Conservation (phyloP, 2,797 vertebrate genomes). For the Martes flavigula region DNA sequence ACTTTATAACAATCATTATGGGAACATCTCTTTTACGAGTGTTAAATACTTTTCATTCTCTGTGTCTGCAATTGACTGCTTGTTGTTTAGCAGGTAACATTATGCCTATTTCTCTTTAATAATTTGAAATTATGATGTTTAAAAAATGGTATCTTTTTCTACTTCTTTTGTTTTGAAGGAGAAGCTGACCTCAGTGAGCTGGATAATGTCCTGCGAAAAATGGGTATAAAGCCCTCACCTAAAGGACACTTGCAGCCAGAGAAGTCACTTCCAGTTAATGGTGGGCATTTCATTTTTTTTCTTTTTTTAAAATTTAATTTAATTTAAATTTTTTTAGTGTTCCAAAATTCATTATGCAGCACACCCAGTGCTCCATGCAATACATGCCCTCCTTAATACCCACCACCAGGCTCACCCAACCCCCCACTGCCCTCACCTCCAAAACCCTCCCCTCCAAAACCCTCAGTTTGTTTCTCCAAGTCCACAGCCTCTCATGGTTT, state of each 20-base stretch:
- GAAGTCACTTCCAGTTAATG: not conserved
- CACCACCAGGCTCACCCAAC: too few species aligned
- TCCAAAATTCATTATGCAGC: too few species aligned
- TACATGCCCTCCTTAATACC: too few species aligned
- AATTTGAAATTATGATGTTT: not conserved
- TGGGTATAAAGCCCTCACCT: not conserved
- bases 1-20: not conserved
- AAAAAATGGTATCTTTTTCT: not conserved
- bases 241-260: not conserved
- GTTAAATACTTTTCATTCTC: not conserved
- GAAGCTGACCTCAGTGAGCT: not conserved
- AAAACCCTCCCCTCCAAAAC: too few species aligned
- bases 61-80: not conserved
- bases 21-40: not conserved
- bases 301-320: too few species aligned
- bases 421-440: too few species aligned
- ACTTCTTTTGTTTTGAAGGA: conserved; percentile 20
- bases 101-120: not conserved
- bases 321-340: too few species aligned
- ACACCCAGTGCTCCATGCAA: too few species aligned
- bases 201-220: conserved; percentile 1
- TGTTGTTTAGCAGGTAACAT: not conserved
- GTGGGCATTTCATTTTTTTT: not conserved
- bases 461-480: too few species aligned
- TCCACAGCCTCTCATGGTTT: too few species aligned